Conservation (phyloP, 2,888 invertebrate species). For the Ennomos quercinarius region DNA sequence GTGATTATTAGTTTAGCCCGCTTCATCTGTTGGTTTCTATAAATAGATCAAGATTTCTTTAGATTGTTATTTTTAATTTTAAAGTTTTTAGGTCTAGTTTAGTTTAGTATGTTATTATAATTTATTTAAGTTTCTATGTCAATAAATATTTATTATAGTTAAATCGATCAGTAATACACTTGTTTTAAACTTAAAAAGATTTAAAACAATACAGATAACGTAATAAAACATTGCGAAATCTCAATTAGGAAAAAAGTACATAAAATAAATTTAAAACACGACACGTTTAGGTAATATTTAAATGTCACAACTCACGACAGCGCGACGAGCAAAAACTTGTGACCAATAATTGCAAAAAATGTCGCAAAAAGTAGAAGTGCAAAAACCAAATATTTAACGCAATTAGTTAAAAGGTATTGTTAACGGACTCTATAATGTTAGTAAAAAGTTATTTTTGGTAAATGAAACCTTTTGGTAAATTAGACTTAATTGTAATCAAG, state of each 20-base stretch:
- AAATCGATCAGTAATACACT: no score
- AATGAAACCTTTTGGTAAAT: no score
- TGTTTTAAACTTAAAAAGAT: background rate
- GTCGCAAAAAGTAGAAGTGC: constrained; percentile 26
- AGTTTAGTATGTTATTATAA: no score
- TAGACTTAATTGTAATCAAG: no score
- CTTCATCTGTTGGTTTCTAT: background rate
- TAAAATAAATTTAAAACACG: constrained; percentile 17
- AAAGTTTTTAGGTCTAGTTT: no score
- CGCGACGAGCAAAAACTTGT: constrained; percentile 23
- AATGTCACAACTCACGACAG: constrained; percentile 27
- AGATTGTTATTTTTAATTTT: no score
- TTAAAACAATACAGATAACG: background rate
- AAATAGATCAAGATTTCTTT: background rate
- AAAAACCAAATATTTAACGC: constrained; percentile 24
- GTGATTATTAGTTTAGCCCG: no score
- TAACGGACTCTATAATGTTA: constrained; percentile 4
- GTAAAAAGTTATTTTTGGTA: no score
- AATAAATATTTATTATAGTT: no score
- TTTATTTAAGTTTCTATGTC: no score
- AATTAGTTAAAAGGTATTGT: constrained; percentile 28
- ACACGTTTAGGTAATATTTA: constrained; percentile 25
- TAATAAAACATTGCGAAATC: constrained; percentile 12
- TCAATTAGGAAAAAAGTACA: constrained; percentile 4
- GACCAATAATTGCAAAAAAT: constrained; percentile 26